A percentile compares a stretch with the other conserved stretches of the same genome.
phyloP scores from a whole-genome alignment of 2,113 vertebrate genomes.

The Gnathonemus echidnorhynchus region DNA sequence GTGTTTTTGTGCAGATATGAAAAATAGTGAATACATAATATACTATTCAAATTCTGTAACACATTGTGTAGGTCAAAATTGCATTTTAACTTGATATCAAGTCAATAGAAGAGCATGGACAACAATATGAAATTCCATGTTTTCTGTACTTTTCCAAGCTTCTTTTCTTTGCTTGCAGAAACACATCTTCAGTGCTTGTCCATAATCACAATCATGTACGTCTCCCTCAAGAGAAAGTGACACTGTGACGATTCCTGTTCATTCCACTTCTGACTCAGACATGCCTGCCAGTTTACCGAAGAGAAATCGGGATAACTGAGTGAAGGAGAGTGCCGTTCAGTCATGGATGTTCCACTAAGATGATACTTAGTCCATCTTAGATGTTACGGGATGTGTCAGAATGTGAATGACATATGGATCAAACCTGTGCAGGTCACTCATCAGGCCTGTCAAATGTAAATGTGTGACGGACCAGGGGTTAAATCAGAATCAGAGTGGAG shows the following conservation, averaged over 20 bases:
- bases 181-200: constrained; percentile 15
- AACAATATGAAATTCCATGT: neutral
- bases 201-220: constrained; percentile 11
- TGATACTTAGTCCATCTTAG: constrained; percentile 18
- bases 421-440: neutral
- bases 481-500: neutral
- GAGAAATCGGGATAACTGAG: constrained; percentile 21
- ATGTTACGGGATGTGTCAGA: constrained; percentile 22
- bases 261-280: constrained; percentile 18
- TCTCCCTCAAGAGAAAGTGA: constrained; percentile 12
- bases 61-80: neutral
- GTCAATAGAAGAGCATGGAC: constrained; percentile 2
- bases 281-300: constrained; percentile 19
- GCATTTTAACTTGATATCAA: constrained; percentile 7
- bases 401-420: constrained; percentile 18
- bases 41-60: neutral
- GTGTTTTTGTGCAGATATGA: neutral
- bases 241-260: constrained; percentile 17
- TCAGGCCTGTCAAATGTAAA: neutral
- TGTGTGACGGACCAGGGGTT: neutral
- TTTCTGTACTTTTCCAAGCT: constrained; percentile 11
- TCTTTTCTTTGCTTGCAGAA: constrained; percentile 1
- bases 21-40: neutral
- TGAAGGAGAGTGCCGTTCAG: constrained; percentile 11
- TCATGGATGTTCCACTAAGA: constrained; percentile 21